Base-by-base conservation (phyloP, 30 jellyfish, hydroid and myxozoan genomes). In the Aurelia sp. region DNA sequence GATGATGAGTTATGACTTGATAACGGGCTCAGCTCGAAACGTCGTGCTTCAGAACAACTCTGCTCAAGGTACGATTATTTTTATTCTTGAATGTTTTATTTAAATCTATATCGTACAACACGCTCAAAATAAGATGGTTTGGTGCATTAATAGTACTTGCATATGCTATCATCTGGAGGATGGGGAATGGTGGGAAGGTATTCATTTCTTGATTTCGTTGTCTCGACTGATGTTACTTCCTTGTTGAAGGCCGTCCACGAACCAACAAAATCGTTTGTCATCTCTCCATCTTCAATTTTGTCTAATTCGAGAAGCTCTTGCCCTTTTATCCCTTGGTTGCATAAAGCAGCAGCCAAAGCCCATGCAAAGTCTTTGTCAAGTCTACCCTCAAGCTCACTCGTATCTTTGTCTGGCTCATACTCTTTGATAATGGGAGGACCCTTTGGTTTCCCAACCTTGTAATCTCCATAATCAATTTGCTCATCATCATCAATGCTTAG, bases 271-370 rank as follows among this genome's bases (percentile, higher is more conserved):
- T 76, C 76, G 37, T 58, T 61, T 76, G 87, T 53, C 44, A 74
- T 33, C 85, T 74, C 59, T 74, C 47, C 51, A 74, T 74, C 87
- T 76, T 76, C 74, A 59, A 74, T 74, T 50, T 74, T 47, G 53
- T 76, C 87, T 64, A 61, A 76, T 77, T 55, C 87, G 27, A 76
- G 53, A 53, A 76, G 30, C 44, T 76, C 76, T 37, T 61, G 59
- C 31, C 50, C 86, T 76, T 55, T 53, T 76, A 76, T 61, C 53
- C 59, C 90, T 79, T 44, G 73, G 70, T 79, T 63, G 73, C 27
- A 82, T 79, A 82, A 62, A 79, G 90, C 48, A 73, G 90, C 90
- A 5, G 81, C 90, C 71, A 79, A 52, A 79, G 90, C 82, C 90
- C 90, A 79, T 48, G 81, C 81, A 67, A 79, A n/a, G 57, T 79